Percentiles rank a stretch among this genome's conserved stretches.
Evolutionary conservation across 2,888 invertebrate species (phyloP).

Genomic region (Lissonota sp.): DNA sequence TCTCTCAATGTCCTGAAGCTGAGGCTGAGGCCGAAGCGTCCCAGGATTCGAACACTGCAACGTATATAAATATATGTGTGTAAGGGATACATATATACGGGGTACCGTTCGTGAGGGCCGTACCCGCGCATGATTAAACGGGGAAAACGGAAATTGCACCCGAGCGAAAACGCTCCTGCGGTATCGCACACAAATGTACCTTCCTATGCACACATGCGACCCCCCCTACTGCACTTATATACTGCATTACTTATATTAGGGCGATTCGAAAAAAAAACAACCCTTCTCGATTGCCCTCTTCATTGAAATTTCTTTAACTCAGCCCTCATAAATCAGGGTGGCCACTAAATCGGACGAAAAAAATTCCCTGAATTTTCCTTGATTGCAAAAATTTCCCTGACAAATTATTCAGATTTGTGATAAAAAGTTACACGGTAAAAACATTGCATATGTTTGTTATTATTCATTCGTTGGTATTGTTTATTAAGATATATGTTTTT

Average conservation of each 20-base stretch:
- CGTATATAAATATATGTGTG: slow-evolving; percentile 1
- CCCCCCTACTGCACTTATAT: background rate
- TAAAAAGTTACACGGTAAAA: too few relatives aligned
- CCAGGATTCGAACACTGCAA: slow-evolving; percentile 52
- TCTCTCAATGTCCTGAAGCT: slow-evolving; percentile 43
- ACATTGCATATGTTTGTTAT: too few relatives aligned
- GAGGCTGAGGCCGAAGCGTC: slow-evolving; percentile 52
- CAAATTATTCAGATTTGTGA: too few relatives aligned
- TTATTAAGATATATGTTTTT: too few relatives aligned
- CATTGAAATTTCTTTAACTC: too few relatives aligned
- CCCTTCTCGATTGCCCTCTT: too few relatives aligned
- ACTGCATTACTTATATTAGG: background rate
- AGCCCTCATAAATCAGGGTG: too few relatives aligned
- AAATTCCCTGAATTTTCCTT: too few relatives aligned
- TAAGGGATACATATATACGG: slow-evolving; percentile 3
- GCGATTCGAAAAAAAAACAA: too few relatives aligned
- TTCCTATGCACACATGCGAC: slow-evolving; percentile 6
- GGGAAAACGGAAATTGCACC: slow-evolving; percentile 77
- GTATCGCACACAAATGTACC: slow-evolving; percentile 23
- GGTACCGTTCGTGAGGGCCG: slow-evolving; percentile 64
- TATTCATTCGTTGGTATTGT: too few relatives aligned
- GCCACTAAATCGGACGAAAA: too few relatives aligned
- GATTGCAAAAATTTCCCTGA: too few relatives aligned
- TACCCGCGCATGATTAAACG: slow-evolving; percentile 79
- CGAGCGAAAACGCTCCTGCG: slow-evolving; percentile 61